phyloP scores from a whole-genome alignment of 2,113 vertebrate species.

The Upupa epops region DNA sequence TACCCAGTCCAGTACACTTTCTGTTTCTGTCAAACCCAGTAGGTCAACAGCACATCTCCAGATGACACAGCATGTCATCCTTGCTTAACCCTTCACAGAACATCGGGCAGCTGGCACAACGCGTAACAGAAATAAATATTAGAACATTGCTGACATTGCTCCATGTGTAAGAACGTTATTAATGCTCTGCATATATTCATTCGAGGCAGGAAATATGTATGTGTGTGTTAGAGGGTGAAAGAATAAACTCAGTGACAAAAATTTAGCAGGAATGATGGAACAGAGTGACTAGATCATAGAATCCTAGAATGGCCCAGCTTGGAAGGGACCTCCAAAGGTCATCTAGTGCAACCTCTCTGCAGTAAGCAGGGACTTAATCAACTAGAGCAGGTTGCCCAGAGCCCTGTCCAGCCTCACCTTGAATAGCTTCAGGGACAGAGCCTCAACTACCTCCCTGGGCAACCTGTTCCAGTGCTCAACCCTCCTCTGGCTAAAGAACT shows the following conservation, averaged over 20 bases:
- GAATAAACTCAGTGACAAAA: not conserved
- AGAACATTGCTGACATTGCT: not conserved
- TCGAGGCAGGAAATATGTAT: not conserved
- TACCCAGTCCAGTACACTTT: not conserved
- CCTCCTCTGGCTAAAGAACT: no score
- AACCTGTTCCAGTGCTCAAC: no score
- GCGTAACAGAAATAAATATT: conserved; percentile 9
- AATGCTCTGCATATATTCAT: not conserved
- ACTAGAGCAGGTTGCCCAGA: no score
- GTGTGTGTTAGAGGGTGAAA: not conserved
- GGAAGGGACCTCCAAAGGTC: no score
- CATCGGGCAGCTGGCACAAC: not conserved
- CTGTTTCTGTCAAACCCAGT: not conserved
- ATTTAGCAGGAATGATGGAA: not conserved
- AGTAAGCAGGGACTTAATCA: no score
- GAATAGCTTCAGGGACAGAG: no score
- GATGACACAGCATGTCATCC: not conserved
- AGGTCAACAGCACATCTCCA: not conserved
- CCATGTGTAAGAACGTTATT: not conserved
- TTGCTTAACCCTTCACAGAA: not conserved
- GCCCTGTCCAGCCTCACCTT: no score
- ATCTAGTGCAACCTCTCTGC: no score
- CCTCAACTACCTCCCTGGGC: no score
- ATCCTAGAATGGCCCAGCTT: no score
- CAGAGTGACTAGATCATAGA: no score